Percentiles rank a stretch among this genome's conserved stretches.
phyloP scores from a whole-genome alignment of 2,113 vertebrate genomes.

The Rafetus swinhoei region DNA sequence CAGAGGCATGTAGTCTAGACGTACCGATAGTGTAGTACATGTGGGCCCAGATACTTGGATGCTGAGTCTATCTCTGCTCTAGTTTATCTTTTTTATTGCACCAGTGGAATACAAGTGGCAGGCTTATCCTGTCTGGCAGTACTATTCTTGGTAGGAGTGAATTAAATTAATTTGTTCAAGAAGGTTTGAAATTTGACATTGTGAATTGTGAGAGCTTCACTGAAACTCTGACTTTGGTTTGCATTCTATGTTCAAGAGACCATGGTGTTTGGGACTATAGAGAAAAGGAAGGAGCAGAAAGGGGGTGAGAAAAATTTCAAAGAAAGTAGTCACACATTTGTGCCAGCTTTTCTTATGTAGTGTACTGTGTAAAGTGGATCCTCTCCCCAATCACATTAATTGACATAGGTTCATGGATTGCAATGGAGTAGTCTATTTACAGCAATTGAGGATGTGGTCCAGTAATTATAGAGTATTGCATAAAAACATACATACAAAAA shows the following conservation, averaged over 20 bases:
- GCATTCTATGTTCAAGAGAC: not conserved
- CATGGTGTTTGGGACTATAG: not conserved
- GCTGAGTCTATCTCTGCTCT: too few relatives aligned
- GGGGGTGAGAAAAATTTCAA: not conserved
- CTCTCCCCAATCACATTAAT: not conserved
- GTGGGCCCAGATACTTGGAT: too few relatives aligned
- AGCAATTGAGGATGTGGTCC: not conserved
- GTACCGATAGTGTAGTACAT: too few relatives aligned
- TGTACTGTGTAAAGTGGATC: not conserved
- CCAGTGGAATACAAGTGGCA: too few relatives aligned
- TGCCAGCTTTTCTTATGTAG: not conserved
- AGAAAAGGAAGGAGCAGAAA: not conserved
- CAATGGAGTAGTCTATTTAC: not conserved
- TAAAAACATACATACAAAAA: not conserved
- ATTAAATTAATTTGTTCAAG: too few relatives aligned
- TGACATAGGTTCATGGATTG: not conserved
- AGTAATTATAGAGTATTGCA: not conserved
- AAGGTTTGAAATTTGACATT: too few relatives aligned
- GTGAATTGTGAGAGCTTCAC: too few relatives aligned
- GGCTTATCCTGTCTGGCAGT: too few relatives aligned
- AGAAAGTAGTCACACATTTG: not conserved
- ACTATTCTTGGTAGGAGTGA: too few relatives aligned
- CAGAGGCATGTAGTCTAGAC: too few relatives aligned
- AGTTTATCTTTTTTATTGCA: too few relatives aligned
- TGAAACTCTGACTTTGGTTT: not conserved